A percentile compares a stretch with the other conserved stretches of the same genome.
Evolutionary conservation across 1,140 invertebrate genomes (phyloP).

Genomic region (Anthonomus grandis): DNA sequence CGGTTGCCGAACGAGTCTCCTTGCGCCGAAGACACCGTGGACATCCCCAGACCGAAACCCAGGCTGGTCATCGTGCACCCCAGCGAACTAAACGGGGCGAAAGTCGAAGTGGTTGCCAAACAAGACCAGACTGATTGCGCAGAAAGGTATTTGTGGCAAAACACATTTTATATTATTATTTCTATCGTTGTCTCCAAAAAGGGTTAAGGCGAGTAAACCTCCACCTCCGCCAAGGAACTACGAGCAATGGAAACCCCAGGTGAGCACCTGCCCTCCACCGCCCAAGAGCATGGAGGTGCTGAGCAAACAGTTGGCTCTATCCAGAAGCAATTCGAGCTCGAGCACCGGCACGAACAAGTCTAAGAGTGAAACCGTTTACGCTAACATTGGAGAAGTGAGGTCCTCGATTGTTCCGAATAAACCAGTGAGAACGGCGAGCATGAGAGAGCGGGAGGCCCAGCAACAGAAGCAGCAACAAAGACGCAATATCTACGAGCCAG

Average conservation of each 20-base stretch:
- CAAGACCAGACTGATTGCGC: constrained; percentile 48
- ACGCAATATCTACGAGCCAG: constrained; percentile 35
- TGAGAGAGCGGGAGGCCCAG: constrained; percentile 68
- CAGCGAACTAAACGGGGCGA: constrained; percentile 73
- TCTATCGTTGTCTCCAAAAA: not conserved
- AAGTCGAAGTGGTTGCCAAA: constrained; percentile 67
- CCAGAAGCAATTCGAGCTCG: constrained; percentile 27
- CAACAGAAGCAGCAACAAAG: constrained; percentile 53
- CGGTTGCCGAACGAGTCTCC: constrained; percentile 43
- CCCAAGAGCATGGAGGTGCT: constrained; percentile 63
- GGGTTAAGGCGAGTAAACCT: constrained; percentile 44
- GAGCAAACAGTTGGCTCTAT: constrained; percentile 57
- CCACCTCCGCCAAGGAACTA: constrained; percentile 59
- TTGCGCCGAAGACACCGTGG: constrained; percentile 54
- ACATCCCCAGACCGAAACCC: constrained; percentile 27
- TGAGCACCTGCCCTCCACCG: constrained; percentile 57
- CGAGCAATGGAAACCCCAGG: constrained; percentile 58
- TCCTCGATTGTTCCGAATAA: constrained; percentile 72
- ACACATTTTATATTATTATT: not conserved
- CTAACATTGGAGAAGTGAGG: constrained; percentile 76
- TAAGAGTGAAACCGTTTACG: constrained; percentile 69
- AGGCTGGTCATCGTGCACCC: constrained; percentile 85
- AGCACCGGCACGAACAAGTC: constrained; percentile 27
- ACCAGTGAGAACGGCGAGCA: constrained; percentile 77
- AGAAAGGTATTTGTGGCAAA: constrained; percentile 3